Base-by-base conservation (phyloP, 2,888 invertebrate genomes). In the Leucozona laternaria region DNA sequence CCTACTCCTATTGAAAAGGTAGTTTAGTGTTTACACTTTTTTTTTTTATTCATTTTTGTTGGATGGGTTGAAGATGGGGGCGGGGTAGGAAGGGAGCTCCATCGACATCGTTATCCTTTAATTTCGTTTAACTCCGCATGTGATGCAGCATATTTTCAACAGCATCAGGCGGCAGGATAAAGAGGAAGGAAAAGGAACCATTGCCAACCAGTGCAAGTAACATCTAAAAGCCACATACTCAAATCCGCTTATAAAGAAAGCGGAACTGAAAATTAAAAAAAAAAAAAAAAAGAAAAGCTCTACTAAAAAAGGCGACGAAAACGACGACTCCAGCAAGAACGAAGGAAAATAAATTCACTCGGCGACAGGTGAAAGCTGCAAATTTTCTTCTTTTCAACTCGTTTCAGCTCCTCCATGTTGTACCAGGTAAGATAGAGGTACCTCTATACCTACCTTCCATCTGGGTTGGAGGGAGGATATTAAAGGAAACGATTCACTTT, bases 351-450 rank as follows among this genome's bases (percentile, higher is more conserved):
- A 85, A 85, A 85, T 85, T 85, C 77, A 60, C 45, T 48, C 60
- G 77, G 72, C 80, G 84, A 80, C 84, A 85, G 80, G 84, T 85
- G 84, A 85, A 80, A 85, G 84, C 84, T 85, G 84, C 80, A 84
- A 79, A 84, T 79, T 79, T 84, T 84, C 72, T 37, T 58, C 68
- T 50, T 76, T 80, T 70, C 22, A 70, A 28, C 62, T 79, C 66
- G 58, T 60, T 45, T 70, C 68, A 37, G 53, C 15, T 25, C 4
- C 15, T 25, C 4, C 8, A 25, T 53, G 7, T 4, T 28, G 8
- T 25, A 20, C n/a, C n/a, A 20, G 13, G 22, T 53, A 25, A 3
- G 8, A 4, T 3, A 11, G 0, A 22, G 48, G 3, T 22, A 48
- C 8, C 17, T 2, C 2, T 10, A 13, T 50, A 25, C 22, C 22